Base-by-base conservation (phyloP, 2,113 vertebrate species). In the Cyphomyrus discorhynchus region DNA sequence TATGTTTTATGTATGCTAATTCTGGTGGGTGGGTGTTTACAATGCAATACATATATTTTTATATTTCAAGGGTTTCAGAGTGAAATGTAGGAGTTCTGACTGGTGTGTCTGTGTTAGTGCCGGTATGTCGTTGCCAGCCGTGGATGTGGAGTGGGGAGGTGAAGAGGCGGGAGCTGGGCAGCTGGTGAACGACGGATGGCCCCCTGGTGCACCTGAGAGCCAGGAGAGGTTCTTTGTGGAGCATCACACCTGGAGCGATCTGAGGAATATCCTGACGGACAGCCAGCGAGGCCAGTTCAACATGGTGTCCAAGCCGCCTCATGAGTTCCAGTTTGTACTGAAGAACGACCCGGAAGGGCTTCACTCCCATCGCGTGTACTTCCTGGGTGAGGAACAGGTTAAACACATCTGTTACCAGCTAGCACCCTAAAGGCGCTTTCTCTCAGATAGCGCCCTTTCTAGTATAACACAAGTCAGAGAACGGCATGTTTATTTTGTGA, bases 271-370 rank as follows among this genome's bases (percentile, higher is more conserved):
- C 56, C 95, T 97, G 50, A 93, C 95, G 1, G 96, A 97, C 53
- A 97, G 96, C 0, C 94, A 96, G 91, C 96, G 97, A 89, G 95
- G 96, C 13, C 96, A 97, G 93, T 95, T 96, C 4, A 96, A 96
- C 89, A 95, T 96, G 96, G 96, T 96, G 96, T 96, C 96, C 66
- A 97, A 97, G 92, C 95, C 96, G 2, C 96, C 96, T 1, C 96
- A 97, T 0, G 96, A 96, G 89, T 97, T 97, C 92, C 96, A 94
- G 0, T 97, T 97, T 89, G 96, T 97, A 87, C 96, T 96, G 94
- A 95, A 95, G 90, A 96, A 95, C 39, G 96, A 97, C 87, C 95
- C 95, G 0, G 96, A 97, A 88, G 95, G 96, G 9, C 96, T 95
- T 89, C 94, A 97, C 89, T 97, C 96, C 0, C 94, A 97, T 70